phyloP scores from a whole-genome alignment of 2,888 invertebrate species.

The Xiphydria camelus region DNA sequence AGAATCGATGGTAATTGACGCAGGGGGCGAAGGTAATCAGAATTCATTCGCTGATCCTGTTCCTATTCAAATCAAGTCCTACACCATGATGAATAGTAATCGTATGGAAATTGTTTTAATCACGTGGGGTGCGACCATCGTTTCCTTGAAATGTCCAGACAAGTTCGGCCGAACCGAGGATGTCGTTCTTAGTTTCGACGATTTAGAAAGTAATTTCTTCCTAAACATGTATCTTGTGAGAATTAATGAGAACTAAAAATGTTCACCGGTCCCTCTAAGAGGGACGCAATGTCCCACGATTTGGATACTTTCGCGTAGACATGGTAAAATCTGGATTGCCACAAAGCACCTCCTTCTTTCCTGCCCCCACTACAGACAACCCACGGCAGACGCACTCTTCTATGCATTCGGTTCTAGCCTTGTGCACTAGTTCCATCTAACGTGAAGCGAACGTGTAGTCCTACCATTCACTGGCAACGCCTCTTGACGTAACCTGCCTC shows the following conservation, averaged over 20 bases:
- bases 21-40: no score
- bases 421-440: no score
- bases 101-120: constrained; percentile 69
- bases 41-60: neutral
- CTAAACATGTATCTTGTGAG: neutral
- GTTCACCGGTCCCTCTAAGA: neutral
- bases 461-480: no score
- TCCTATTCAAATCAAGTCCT: constrained; percentile 36
- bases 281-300: no score
- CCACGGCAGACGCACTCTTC: no score
- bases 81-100: constrained; percentile 69
- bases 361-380: no score
- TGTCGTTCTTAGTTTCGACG: constrained; percentile 79
- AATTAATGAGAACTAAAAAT: neutral
- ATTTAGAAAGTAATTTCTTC: constrained; percentile 67
- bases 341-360: no score
- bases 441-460: no score
- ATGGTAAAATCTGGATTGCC: no score
- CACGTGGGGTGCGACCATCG: constrained; percentile 81
- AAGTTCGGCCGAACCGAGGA: constrained; percentile 72
- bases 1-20: no score
- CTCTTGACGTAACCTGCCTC: no score
- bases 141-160: constrained; percentile 75
- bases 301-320: neutral
- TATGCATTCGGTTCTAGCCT: no score